Evolutionary conservation across 2,888 invertebrate species (phyloP).

Genomic region (Stenolophus ochropezus): DNA sequence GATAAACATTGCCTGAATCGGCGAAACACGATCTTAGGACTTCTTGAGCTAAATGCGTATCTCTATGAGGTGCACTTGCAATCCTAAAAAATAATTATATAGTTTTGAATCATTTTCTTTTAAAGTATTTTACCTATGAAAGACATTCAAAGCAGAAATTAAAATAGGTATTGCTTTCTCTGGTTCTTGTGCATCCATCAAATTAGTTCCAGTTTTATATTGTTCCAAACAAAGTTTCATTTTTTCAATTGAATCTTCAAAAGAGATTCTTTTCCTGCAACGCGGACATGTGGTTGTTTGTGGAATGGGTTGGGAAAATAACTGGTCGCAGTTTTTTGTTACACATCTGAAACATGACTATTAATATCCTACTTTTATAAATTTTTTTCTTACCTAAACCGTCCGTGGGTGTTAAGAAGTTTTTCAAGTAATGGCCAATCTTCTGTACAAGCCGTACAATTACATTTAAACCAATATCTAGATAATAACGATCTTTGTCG

Average conservation of each 20-base stretch:
- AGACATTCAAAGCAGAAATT: slow-evolving; percentile 77
- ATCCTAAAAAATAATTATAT: slow-evolving; percentile 68
- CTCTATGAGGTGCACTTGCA: slow-evolving; percentile 80
- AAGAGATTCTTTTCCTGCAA: slow-evolving; percentile 74
- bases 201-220: slow-evolving; percentile 72
- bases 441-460: slow-evolving; percentile 82
- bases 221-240: slow-evolving; percentile 74
- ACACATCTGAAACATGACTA: slow-evolving; percentile 72
- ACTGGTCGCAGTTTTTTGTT: slow-evolving; percentile 72
- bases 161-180: slow-evolving; percentile 76
- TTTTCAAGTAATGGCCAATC: slow-evolving; percentile 82
- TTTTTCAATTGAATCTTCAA: slow-evolving; percentile 72
- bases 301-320: slow-evolving; percentile 73
- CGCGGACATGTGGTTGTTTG: slow-evolving; percentile 73
- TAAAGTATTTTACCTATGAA: slow-evolving; percentile 72
- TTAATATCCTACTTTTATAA: not conserved
- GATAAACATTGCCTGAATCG: slow-evolving; percentile 74
- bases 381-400: slow-evolving; percentile 46
- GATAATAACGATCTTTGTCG: slow-evolving; percentile 80
- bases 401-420: slow-evolving; percentile 47
- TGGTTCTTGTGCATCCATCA: slow-evolving; percentile 76
- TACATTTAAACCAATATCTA: slow-evolving; percentile 87
- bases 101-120: not conserved
- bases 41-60: slow-evolving; percentile 83
- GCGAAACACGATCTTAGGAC: slow-evolving; percentile 80